A percentile compares a stretch with the other conserved stretches of the same genome.
phyloP scores from a whole-genome alignment of 2,888 invertebrate genomes.

The Biston stratarius region DNA sequence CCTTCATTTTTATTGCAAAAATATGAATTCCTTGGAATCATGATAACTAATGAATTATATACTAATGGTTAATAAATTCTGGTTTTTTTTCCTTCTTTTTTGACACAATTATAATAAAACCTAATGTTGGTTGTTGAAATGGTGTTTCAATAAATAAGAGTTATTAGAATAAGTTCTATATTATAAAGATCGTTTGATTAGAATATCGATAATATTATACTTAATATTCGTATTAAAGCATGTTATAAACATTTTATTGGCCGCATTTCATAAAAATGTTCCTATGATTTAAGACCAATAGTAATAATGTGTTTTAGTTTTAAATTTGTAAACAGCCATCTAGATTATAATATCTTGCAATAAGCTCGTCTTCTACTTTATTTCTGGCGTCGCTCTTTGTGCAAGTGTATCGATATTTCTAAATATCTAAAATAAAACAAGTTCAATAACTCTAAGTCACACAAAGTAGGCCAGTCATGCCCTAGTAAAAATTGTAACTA shows the following conservation, averaged over 20 bases:
- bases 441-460: no score
- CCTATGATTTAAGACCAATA: conserved; percentile 28
- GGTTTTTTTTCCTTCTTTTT: conserved; percentile 26
- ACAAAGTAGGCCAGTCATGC: no score
- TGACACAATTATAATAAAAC: conserved; percentile 27
- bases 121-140: conserved; percentile 34
- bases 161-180: conserved; percentile 34
- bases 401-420: no score
- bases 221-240: conserved; percentile 36
- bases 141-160: conserved; percentile 34
- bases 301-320: background rate
- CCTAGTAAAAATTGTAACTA: no score
- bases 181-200: conserved; percentile 26
- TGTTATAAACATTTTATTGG: conserved; percentile 36
- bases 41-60: conserved; percentile 19
- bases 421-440: no score
- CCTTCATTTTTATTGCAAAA: conserved; percentile 19
- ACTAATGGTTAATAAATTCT: conserved; percentile 31
- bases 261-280: conserved; percentile 33
- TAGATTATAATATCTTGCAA: background rate
- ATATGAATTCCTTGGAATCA: conserved; percentile 23
- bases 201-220: conserved; percentile 22
- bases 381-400: no score
- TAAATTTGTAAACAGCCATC: background rate
- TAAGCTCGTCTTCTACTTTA: background rate